Percentiles rank a stretch among this genome's conserved stretches.
These are phyloP conservation scores for Sebastolobus alascanus DNA, from an alignment of 2,797 vertebrate genomes.

Conservation along the genomic window DNA sequence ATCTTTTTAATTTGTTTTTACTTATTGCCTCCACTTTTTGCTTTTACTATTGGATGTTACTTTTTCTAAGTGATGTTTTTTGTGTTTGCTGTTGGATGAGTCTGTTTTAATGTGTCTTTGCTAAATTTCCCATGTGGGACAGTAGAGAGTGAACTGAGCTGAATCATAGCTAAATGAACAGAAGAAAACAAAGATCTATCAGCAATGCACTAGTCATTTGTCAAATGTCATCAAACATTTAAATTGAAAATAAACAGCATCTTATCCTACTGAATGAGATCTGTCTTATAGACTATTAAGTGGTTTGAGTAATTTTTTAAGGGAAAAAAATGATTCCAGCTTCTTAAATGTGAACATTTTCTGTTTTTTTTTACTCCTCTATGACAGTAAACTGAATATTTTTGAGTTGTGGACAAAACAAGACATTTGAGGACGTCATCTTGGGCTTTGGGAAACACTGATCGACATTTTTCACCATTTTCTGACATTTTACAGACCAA, in stretches of 20 bases:
- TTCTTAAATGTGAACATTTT: too few relatives aligned
- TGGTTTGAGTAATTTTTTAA: too few relatives aligned
- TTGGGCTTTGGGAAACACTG: too few relatives aligned
- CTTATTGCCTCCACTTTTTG: neutral
- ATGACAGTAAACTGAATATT: too few relatives aligned
- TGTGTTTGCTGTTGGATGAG: neutral
- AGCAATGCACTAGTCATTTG: neutral
- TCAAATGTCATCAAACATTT: constrained; percentile 4
- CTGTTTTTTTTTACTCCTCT: too few relatives aligned
- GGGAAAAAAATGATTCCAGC: too few relatives aligned
- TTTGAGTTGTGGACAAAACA: too few relatives aligned
- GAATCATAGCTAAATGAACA: constrained; percentile 24
- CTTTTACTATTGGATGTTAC: neutral
- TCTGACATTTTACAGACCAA: too few relatives aligned
- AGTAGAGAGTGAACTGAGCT: constrained; percentile 14
- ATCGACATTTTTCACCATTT: too few relatives aligned
- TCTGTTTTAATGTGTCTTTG: neutral
- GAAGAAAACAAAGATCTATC: neutral
- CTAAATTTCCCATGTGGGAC: constrained; percentile 19
- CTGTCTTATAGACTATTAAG: neutral
- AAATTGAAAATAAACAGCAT: neutral
- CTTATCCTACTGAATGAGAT: neutral
- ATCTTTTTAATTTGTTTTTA: neutral
- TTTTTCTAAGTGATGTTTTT: neutral
- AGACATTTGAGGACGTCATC: too few relatives aligned